These are phyloP conservation scores for Falco columbarius DNA, from an alignment of 2,797 vertebrate genomes.

Conservation along the genomic window DNA sequence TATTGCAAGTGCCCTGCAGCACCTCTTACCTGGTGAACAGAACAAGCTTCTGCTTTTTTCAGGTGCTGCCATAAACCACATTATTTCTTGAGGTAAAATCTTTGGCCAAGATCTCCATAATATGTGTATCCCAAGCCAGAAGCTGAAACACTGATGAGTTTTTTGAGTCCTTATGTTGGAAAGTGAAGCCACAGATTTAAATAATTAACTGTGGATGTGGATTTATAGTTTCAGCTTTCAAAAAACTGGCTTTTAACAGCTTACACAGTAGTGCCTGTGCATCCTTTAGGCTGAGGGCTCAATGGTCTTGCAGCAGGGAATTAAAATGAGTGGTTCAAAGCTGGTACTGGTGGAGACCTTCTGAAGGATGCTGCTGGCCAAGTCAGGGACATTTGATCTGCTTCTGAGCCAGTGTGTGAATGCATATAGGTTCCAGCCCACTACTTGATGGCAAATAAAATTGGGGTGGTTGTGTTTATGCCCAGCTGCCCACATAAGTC, in stretches of 20 bases:
- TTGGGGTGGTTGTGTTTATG: neutral
- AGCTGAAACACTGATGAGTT: neutral
- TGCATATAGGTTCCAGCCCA: neutral
- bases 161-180: neutral
- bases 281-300: neutral
- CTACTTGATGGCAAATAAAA: neutral
- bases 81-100: neutral
- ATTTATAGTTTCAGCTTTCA: neutral
- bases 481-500: neutral
- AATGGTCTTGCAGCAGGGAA: fast-evolving
- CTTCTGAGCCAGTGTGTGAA: neutral
- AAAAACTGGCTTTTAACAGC: neutral
- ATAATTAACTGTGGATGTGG: neutral
- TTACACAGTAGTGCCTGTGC: neutral
- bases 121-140: neutral
- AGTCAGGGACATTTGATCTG: neutral
- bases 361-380: neutral
- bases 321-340: neutral
- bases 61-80: neutral
- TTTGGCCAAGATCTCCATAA: neutral
- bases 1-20: neutral
- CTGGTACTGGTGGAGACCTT: neutral
- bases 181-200: neutral
- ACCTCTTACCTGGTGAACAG: neutral
- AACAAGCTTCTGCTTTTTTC: neutral